These are phyloP conservation scores for Oscheius myriophilus DNA, from an alignment of 2,888 invertebrate genomes.

Conservation along the genomic window DNA sequence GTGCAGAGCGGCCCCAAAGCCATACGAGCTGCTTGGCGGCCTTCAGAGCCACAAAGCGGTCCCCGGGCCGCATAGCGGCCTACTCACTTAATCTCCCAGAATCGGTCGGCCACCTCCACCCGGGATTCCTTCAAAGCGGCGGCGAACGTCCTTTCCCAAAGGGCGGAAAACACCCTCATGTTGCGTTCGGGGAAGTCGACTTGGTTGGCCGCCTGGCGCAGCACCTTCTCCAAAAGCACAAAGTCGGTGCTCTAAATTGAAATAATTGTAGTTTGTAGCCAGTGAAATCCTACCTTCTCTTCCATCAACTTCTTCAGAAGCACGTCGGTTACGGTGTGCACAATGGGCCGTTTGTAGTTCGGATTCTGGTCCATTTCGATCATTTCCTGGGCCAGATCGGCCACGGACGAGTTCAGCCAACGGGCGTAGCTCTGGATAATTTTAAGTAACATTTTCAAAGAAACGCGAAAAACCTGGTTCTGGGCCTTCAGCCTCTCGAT, in stretches of 20 bases:
- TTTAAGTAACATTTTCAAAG: not conserved
- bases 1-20: conserved; percentile 2
- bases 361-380: not conserved
- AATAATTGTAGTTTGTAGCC: not conserved
- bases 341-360: not conserved
- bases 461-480: not conserved
- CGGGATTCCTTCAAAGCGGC: not conserved
- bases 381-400: conserved; percentile 14
- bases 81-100: conserved; percentile 24
- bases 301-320: conserved; percentile 8
- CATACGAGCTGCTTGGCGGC: too few species aligned
- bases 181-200: not conserved
- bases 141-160: conserved; percentile 25
- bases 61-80: too few species aligned
- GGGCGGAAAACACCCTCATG: not conserved
- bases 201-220: not conserved
- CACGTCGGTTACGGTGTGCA: conserved; percentile 6
- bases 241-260: conserved; percentile 3
- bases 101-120: conserved; percentile 5
- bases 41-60: too few species aligned
- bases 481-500: conserved; percentile 22
- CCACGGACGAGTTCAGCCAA: conserved; percentile 13
- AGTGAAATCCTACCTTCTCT: not conserved
- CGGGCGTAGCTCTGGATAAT: conserved; percentile 4
- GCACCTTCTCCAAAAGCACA: not conserved